phyloP scores from a whole-genome alignment of 2,888 invertebrate species.

The Heteromurus nitidus region DNA sequence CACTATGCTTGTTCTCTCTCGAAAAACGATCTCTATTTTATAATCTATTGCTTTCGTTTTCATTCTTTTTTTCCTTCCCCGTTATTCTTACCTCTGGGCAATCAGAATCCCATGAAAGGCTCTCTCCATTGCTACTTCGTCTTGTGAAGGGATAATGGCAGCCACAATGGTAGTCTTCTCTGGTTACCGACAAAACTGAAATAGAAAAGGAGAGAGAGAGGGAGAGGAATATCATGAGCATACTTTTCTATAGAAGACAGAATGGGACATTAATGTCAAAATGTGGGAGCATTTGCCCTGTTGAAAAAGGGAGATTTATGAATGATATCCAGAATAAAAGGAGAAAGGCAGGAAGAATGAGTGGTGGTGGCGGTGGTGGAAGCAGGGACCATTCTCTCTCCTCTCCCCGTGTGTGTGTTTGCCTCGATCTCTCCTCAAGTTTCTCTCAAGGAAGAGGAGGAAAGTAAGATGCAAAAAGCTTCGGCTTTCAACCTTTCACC shows the following conservation, averaged over 20 bases:
- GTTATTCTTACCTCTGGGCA: constrained; percentile 69
- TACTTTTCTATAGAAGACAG: constrained; percentile 46
- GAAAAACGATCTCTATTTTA: constrained; percentile 56
- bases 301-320: constrained; percentile 65
- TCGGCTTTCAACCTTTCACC: constrained; percentile 51
- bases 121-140: constrained; percentile 57
- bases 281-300: constrained; percentile 64
- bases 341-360: constrained; percentile 55
- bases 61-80: constrained; percentile 41
- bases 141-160: constrained; percentile 71
- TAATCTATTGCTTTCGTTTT: constrained; percentile 62
- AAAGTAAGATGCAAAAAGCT: constrained; percentile 41
- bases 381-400: too few relatives aligned
- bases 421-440: neutral
- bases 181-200: constrained; percentile 59
- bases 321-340: constrained; percentile 54
- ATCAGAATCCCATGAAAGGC: constrained; percentile 67
- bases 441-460: constrained; percentile 3
- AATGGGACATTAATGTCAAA: constrained; percentile 69
- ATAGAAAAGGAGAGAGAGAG: constrained; percentile 43
- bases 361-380: constrained; percentile 17
- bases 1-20: constrained; percentile 35
- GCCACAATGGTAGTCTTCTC: constrained; percentile 72
- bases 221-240: constrained; percentile 6
- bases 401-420: constrained; percentile 18